Conservation (phyloP, 2,113 vertebrate species). For the Vimba vimba region DNA sequence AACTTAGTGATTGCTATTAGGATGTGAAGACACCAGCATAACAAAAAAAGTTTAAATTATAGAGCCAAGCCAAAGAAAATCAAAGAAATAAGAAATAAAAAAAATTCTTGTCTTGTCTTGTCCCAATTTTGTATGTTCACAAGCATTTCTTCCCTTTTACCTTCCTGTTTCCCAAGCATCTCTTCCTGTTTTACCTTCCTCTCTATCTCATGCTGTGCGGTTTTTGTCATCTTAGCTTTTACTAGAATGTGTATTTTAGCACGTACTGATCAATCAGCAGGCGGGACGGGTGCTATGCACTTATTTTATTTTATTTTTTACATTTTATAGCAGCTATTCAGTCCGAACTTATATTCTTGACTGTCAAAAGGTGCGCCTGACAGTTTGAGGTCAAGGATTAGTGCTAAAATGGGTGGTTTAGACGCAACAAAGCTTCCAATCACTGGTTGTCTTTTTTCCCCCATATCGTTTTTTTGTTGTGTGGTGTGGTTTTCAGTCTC, state of each 20-base stretch:
- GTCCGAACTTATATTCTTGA: neutral
- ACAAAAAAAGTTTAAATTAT: conserved; percentile 54
- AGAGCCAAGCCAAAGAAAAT: conserved; percentile 71
- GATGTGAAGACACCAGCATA: too few relatives aligned
- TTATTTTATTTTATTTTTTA: neutral
- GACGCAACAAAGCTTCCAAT: conserved; percentile 46
- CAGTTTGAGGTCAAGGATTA: conserved; percentile 38
- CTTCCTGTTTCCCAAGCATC: conserved; percentile 4
- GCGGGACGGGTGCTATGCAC: neutral
- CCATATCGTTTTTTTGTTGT: conserved; percentile 38
- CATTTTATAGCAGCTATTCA: neutral
- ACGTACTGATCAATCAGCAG: neutral
- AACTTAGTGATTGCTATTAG: too few relatives aligned
- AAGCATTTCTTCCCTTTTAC: neutral
- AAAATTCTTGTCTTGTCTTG: neutral
- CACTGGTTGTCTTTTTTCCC: conserved; percentile 41
- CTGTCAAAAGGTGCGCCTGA: neutral
- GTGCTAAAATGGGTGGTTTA: conserved; percentile 31
- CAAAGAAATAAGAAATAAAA: conserved; percentile 56
- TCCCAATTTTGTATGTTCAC: neutral
- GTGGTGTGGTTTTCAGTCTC: conserved; percentile 44
- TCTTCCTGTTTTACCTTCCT: conserved; percentile 16
- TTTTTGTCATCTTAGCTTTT: too few relatives aligned
- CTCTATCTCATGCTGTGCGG: neutral
- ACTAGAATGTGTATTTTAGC: neutral